Evolutionary conservation across 1,140 invertebrate genomes (phyloP).

Genomic region (Drosophila burlai): DNA sequence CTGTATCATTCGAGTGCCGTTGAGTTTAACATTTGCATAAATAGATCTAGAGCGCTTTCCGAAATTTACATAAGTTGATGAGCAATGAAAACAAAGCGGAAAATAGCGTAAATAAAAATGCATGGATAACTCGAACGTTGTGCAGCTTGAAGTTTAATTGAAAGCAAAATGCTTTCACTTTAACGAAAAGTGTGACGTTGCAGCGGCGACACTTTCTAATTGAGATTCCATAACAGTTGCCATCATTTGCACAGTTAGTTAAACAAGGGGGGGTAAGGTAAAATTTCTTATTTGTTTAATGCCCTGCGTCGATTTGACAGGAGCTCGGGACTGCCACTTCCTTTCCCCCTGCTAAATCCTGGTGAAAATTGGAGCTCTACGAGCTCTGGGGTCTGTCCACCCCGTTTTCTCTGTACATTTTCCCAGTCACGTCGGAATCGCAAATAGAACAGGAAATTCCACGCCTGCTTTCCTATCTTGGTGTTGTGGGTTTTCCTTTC

Average conservation of each 20-base stretch:
- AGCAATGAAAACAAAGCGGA: conserved; percentile 15
- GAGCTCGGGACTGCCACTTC: background rate
- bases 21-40: conserved; percentile 47
- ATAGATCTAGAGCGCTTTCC: conserved; percentile 5
- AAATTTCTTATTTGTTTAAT: conserved; percentile 73
- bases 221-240: conserved; percentile 65
- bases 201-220: conserved; percentile 62
- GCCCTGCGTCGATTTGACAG: conserved; percentile 57
- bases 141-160: conserved; percentile 48
- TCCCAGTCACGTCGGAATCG: conserved; percentile 67
- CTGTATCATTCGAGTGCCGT: conserved; percentile 9
- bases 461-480: conserved; percentile 28
- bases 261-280: conserved; percentile 48
- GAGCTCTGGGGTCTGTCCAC: conserved; percentile 6
- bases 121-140: background rate
- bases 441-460: conserved; percentile 71
- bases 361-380: conserved; percentile 8
- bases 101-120: conserved; percentile 2
- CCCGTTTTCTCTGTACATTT: conserved; percentile 6
- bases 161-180: conserved; percentile 1
- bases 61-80: conserved; percentile 39
- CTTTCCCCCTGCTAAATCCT: background rate
- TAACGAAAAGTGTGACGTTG: conserved; percentile 12
- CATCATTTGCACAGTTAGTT: conserved; percentile 78
- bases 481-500: conserved; percentile 11